A percentile compares a stretch with the other conserved stretches of the same genome.
Evolutionary conservation across 2,113 vertebrate species (phyloP).

Genomic region (Speoplatyrhinus poulsoni): DNA sequence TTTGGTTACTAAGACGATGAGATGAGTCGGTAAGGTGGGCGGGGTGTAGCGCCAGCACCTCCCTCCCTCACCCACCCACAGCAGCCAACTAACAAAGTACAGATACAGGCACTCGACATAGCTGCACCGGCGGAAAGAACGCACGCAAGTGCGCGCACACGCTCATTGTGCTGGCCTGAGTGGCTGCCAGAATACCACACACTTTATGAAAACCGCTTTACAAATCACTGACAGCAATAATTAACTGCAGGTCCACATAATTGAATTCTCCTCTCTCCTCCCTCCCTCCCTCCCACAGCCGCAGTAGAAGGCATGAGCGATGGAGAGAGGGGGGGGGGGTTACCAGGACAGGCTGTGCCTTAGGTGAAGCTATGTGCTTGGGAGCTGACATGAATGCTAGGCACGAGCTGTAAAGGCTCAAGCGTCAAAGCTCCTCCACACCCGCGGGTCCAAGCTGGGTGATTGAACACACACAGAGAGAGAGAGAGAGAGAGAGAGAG

Average conservation of each 20-base stretch:
- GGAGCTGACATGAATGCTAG: slow-evolving; percentile 62
- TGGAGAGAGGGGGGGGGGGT: slow-evolving; percentile 36
- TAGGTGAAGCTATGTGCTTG: slow-evolving; percentile 60
- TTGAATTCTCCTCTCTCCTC: slow-evolving; percentile 55
- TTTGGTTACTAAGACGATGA: too few relatives aligned
- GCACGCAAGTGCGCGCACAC: slow-evolving; percentile 31
- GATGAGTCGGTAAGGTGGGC: too few relatives aligned
- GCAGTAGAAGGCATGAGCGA: slow-evolving; percentile 50
- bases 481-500: not conserved
- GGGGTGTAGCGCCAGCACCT: not conserved
- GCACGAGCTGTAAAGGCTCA: slow-evolving; percentile 41
- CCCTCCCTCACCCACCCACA: not conserved
- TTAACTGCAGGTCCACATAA: slow-evolving; percentile 72
- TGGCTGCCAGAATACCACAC: slow-evolving; percentile 64
- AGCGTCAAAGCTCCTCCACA: slow-evolving; percentile 22
- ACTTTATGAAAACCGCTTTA: slow-evolving; percentile 71
- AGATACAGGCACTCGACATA: slow-evolving; percentile 37
- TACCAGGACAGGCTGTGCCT: slow-evolving; percentile 57
- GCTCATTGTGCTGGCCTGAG: slow-evolving; percentile 45
- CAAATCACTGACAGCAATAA: slow-evolving; percentile 72
- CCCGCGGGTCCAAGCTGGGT: slow-evolving; percentile 12
- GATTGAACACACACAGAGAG: not conserved
- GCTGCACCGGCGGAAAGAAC: slow-evolving; percentile 42
- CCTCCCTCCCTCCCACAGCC: slow-evolving; percentile 34
- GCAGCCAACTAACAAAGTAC: slow-evolving; percentile 30